These are phyloP conservation scores for Accipiter virgatus DNA, from an alignment of 2,113 vertebrate genomes.

Conservation along the genomic window DNA sequence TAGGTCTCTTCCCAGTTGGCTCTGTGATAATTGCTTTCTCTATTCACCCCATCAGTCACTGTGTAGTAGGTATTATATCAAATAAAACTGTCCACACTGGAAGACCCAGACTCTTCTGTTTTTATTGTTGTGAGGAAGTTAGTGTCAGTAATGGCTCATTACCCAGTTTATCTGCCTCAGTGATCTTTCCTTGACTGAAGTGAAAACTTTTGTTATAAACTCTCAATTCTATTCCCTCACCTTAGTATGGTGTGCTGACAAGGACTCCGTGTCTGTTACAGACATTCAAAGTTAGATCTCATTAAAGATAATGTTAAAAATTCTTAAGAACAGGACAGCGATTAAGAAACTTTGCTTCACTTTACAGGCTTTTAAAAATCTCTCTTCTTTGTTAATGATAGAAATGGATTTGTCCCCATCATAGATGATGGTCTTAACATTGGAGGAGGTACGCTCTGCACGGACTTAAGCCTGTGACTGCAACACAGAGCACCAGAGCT, in stretches of 20 bases:
- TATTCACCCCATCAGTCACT: constrained; percentile 20
- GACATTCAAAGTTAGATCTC: constrained; percentile 19
- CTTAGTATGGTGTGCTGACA: neutral
- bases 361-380: constrained; percentile 18
- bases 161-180: constrained; percentile 9
- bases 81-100: constrained; percentile 20
- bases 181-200: constrained; percentile 11
- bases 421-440: neutral
- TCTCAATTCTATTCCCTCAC: constrained; percentile 23
- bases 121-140: constrained; percentile 47
- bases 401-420: neutral
- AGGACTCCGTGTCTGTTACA: neutral
- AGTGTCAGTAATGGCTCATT: constrained; percentile 41
- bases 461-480: neutral
- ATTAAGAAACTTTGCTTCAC: constrained; percentile 11
- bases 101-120: neutral
- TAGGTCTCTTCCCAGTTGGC: constrained; percentile 3
- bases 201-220: constrained; percentile 30
- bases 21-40: constrained; percentile 45
- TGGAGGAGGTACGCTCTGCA: rapidly evolving
- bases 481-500: neutral
- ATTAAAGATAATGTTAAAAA: neutral
- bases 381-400: neutral
- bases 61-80: neutral
- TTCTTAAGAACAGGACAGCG: neutral